Evolutionary conservation across 2,797 vertebrate genomes (phyloP), one percentile per base, ranked within the genome.

Genomic region (Sphaeramia orbicularis): DNA sequence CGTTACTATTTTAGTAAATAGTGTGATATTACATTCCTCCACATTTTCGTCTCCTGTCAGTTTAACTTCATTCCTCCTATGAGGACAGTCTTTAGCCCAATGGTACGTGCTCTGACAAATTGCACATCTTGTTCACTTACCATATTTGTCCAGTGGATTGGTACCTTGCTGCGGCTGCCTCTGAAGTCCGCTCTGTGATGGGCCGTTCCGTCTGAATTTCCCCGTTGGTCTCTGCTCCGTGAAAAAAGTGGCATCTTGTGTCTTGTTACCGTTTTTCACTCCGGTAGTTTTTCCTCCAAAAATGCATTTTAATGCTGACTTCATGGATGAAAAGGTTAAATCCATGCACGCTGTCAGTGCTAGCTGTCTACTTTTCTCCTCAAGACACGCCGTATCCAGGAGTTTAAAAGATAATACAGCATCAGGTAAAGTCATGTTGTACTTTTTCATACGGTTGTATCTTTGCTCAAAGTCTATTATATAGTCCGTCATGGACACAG

Each of bases 71-170:
- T 15, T 52, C 48, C 10, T 3, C 51, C 37, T 66, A 35, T 81
- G 65, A 24, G 58, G 62, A 15, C 62, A 71, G 24, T 71, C 59
- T 10, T 71, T 75, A 2, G 59, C 49, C 63, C 67, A 75, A 10
- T 77, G 65, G 35, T 56, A 73, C 0, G 51, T 80, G 32, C 56
- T 64, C 37, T 80, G 71, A 45, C 71, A 82, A 5, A 78, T 9
- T 1, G 64, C 60, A 58, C 65, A 79, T 61, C 53, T 62, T 36
- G 57, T 32, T 64, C 47, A 35, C 4, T 19, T 48, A 21, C 43
- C 50, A 51, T 69, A 71, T 16, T 5, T 77, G 3, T 78, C 13
- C 11, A 74, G 42, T 0, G 60, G 65, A 30, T 71, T 74, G 6
- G 56, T 82, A 15, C 71, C 62, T 24, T 5, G 15, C 10, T n/a